Evolutionary conservation across 2,113 vertebrate genomes (phyloP), one percentile per base, ranked within the genome.

Genomic region (Melierax canorus): DNA sequence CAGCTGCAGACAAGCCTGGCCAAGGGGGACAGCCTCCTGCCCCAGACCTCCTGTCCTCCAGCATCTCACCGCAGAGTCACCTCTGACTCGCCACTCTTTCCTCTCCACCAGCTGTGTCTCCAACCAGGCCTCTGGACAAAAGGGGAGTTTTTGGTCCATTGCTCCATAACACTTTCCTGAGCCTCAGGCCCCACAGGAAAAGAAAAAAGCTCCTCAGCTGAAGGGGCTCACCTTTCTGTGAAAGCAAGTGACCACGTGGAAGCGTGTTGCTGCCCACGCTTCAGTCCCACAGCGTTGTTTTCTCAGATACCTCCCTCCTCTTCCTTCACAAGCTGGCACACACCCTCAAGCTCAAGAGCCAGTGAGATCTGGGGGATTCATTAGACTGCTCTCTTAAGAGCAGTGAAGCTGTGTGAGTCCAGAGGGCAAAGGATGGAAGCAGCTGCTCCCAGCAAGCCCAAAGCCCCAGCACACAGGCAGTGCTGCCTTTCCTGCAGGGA

Each of bases 221-320:
- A 67, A 79, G 29, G 7, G 22, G 15, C 3, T 83, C 34, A 23
- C 17, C 8, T 55, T 85, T 82, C 56, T 88, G 39, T 1, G 3
- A 58, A 62, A 75, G 43, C 39, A 86, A 58, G 6, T 3, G 22
- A 67, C 69, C 39, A 12, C 0, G 0, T 58, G 13, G 43, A 50
- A 73, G 17, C 0, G 0, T 14, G 15, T 46, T 5, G 5, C 43
- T 75, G 43, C 43, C 45, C 29, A 18, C 4, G 1, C 43, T 73
- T 83, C 62, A 55, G 36, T 48, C n/a, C 46, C 66, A 68, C 20
- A 75, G 38, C 26, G 66, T 15, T 4, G 2, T 32, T 64, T 53
- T 38, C 27, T 68, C 56, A 51, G 17, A 38, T 45, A 36, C 4
- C 6, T 56, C 14, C 18, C 11, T 68, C 34, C 51, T 85, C 51